A percentile compares a stretch with the other conserved stretches of the same genome.
Conservation (phyloP, 2,888 invertebrate species). For the Nomada goodeniana region DNA sequence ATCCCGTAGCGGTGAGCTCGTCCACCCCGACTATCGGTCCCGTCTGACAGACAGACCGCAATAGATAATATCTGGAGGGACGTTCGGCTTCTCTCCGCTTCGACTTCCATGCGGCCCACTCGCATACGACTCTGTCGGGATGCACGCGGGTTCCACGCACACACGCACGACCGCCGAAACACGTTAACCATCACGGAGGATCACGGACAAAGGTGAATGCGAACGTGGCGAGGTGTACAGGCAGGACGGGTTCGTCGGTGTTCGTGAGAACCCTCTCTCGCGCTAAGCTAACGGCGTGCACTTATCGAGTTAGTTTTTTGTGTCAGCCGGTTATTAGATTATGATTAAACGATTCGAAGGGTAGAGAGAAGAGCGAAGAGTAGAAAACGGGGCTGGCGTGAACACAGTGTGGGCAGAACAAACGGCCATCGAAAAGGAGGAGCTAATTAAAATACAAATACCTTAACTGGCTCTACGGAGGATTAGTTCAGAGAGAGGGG, state of each 20-base stretch:
- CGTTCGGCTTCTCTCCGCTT: constrained; percentile 66
- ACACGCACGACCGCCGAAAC: not conserved
- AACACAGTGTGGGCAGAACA: constrained; percentile 72
- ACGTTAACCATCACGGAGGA: not conserved
- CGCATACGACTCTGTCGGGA: constrained; percentile 27
- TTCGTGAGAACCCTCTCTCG: constrained; percentile 45
- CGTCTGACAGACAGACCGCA: constrained; percentile 78
- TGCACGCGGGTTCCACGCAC: constrained; percentile 40
- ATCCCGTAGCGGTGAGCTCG: constrained; percentile 65
- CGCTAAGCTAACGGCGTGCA: constrained; percentile 72
- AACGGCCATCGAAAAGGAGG: constrained; percentile 79
- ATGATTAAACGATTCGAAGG: constrained; percentile 83
- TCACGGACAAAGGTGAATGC: not conserved
- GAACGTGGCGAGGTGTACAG: not conserved
- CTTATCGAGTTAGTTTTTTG: constrained; percentile 83
- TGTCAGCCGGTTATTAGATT: constrained; percentile 84
- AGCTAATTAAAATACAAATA: constrained; percentile 84
- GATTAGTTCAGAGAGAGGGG: constrained; percentile 66
- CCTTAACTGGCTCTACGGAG: constrained; percentile 75
- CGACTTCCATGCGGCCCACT: constrained; percentile 39
- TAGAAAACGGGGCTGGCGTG: constrained; percentile 30
- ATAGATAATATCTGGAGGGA: constrained; percentile 81
- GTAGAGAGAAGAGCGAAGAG: constrained; percentile 57
- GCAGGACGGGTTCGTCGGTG: not conserved
- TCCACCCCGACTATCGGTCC: constrained; percentile 67